These are phyloP conservation scores for Pogonocherus hispidulus DNA, from an alignment of 2,888 invertebrate genomes.

Conservation along the genomic window DNA sequence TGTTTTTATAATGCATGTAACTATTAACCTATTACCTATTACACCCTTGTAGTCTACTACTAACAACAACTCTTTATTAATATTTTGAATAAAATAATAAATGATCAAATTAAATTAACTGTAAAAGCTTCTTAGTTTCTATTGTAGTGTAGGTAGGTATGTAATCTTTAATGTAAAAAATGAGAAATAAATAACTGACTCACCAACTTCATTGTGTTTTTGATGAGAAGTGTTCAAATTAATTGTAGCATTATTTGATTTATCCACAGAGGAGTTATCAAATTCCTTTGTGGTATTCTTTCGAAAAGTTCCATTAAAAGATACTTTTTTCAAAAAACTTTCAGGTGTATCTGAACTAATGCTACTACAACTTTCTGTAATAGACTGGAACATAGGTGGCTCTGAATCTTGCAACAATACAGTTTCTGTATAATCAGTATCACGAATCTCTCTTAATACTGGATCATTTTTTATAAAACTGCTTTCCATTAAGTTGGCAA, in stretches of 20 bases:
- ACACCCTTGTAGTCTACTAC: no score
- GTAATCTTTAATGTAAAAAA: no score
- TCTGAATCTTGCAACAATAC: constrained; percentile 63
- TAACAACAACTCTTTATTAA: no score
- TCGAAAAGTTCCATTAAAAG: constrained; percentile 51
- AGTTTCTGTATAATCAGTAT: constrained; percentile 63
- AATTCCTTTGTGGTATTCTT: constrained; percentile 40
- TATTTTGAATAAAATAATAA: no score
- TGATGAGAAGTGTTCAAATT: constrained; percentile 31
- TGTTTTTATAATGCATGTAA: no score
- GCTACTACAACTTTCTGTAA: constrained; percentile 65
- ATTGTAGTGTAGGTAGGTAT: no score
- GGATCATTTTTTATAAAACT: constrained; percentile 67
- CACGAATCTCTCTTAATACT: constrained; percentile 64
- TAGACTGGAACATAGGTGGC: constrained; percentile 63
- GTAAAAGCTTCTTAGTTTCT: no score
- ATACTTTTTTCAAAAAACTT: constrained; percentile 61
- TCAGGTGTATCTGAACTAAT: constrained; percentile 64
- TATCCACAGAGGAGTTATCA: constrained; percentile 26
- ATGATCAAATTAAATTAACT: no score
- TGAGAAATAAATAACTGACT: no score
- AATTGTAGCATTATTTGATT: constrained; percentile 1
- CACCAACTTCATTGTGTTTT: constrained; percentile 30
- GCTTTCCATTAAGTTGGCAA: constrained; percentile 67
- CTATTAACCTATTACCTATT: no score